Base-by-base conservation (phyloP, 1,140 invertebrate species). In the Drosophila rhopaloa region DNA sequence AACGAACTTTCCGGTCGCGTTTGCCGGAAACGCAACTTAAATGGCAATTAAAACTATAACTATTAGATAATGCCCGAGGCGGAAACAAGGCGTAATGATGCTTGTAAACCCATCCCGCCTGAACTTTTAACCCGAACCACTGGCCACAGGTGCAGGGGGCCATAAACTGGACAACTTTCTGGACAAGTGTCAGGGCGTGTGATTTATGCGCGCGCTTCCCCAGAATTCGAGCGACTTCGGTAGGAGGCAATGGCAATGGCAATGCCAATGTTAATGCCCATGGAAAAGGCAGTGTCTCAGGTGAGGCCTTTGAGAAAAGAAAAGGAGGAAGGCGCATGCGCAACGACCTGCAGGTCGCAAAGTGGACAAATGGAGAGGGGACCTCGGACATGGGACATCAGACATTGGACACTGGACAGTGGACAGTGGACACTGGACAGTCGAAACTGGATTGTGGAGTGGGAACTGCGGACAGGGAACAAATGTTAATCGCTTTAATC, bases 401-500 rank as follows among this genome's bases (percentile, higher is more conserved):
- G 53, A 56, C 57, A 56, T 0, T 9, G 54, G 62, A 68, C 61
- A 53, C n/a, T 29, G 72, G 66, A 40, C 66, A 13, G 7, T 40
- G 40, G 48, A 56, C 27, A 16, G 43, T 4, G n/a, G n/a, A 40
- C 66, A 13, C 9, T 40, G 40, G 48, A 56, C 27, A 16, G 43
- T 4, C 1, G 14, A 19, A 5, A 19, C 14, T 44, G 14, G 14
- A 44, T 2, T 44, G 48, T 32, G 48, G 44, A 78, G 44, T 66
- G 56, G 40, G 59, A 43, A 70, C 76, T 75, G 70, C 66, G 57
- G 81, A 85, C 81, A 81, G 75, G 75, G 65, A 81, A 89, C 73
- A 83, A 88, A 88, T 89, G 84, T 89, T 89, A 89, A 89, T 89
- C 84, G 84, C 77, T 81, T 89, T 89, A 90, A 88, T 88, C 84